Evolutionary conservation across 2,888 invertebrate species (phyloP).

Genomic region (Acleris sparsana): DNA sequence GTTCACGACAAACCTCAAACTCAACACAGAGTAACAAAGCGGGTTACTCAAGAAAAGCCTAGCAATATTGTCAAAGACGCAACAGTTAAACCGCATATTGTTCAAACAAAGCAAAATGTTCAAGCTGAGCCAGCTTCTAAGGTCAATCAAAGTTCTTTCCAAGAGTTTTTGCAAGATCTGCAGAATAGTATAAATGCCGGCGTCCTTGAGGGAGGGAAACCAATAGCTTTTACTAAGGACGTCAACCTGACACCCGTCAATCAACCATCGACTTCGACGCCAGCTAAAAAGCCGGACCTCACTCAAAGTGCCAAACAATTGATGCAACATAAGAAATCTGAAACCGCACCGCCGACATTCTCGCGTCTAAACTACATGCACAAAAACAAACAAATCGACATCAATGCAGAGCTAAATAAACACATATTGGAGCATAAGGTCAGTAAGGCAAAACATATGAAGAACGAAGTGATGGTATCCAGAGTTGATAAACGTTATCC

Average conservation of each 20-base stretch:
- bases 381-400: constrained; percentile 61
- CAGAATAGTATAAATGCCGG: constrained; percentile 60
- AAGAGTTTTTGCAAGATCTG: constrained; percentile 62
- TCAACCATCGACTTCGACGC: not conserved
- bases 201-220: constrained; percentile 41
- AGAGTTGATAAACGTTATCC: constrained; percentile 8
- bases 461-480: constrained; percentile 28
- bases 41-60: constrained; percentile 7
- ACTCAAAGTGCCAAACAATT: constrained; percentile 60
- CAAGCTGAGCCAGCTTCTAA: not conserved
- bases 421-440: constrained; percentile 22
- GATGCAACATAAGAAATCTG: constrained; percentile 56
- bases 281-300: constrained; percentile 15
- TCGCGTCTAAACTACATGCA: constrained; percentile 73
- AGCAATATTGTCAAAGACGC: not conserved
- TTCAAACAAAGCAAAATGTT: not conserved
- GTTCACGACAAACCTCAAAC: constrained; percentile 3
- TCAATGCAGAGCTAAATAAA: constrained; percentile 16
- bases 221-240: constrained; percentile 34
- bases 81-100: not conserved
- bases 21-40: constrained; percentile 6
- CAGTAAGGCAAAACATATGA: constrained; percentile 22
- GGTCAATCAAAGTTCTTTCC: constrained; percentile 32
- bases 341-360: constrained; percentile 69
- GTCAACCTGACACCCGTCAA: constrained; percentile 46